Conservation (phyloP, 1,140 invertebrate genomes). For the Bombus terrestris region DNA sequence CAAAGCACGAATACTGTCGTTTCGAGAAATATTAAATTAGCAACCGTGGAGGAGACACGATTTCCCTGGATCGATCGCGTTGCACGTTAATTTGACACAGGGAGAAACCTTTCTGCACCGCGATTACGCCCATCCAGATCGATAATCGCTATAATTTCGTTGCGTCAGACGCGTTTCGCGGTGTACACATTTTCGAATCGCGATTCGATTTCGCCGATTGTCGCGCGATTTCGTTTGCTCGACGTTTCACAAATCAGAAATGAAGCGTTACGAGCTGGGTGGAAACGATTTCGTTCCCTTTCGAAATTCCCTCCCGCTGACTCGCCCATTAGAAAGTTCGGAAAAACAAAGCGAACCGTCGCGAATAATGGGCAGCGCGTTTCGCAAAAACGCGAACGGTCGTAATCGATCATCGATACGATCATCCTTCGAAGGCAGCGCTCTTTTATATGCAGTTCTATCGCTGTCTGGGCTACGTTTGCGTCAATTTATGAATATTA, state of each 20-base stretch:
- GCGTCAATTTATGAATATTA: constrained; percentile 23
- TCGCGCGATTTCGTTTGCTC: neutral
- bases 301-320: constrained; percentile 7
- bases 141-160: constrained; percentile 50
- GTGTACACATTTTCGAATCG: neutral
- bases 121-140: neutral
- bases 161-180: constrained; percentile 12
- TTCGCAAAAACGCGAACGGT: neutral
- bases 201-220: constrained; percentile 28
- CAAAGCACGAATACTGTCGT: neutral
- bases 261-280: neutral
- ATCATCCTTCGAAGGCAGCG: neutral
- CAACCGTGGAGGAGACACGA: neutral
- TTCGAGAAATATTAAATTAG: constrained; percentile 16
- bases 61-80: neutral
- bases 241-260: constrained; percentile 19
- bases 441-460: neutral
- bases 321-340: constrained; percentile 24
- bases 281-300: neutral
- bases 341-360: neutral
- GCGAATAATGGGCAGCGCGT: neutral
- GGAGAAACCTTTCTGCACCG: constrained; percentile 33
- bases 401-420: neutral
- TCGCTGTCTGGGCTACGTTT: neutral
- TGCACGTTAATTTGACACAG: neutral